Percentiles rank a stretch among this genome's conserved stretches.
Evolutionary conservation across 2,888 invertebrate species (phyloP).

Genomic region (Falcaria lacertinaria): DNA sequence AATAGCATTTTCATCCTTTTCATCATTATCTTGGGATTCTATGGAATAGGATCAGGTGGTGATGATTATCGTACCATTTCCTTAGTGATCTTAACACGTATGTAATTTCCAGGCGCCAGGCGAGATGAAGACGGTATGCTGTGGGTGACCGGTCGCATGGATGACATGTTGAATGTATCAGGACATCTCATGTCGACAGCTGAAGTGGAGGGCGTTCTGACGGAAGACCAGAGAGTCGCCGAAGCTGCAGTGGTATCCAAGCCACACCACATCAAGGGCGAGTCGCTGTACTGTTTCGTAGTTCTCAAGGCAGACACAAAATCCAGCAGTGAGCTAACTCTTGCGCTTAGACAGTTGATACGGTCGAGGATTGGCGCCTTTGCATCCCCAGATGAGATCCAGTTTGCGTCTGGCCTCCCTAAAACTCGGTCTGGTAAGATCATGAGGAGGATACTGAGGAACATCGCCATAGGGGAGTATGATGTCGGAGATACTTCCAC

Average conservation of each 20-base stretch:
- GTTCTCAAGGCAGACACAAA: constrained; percentile 89
- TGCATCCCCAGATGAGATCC: constrained; percentile 96
- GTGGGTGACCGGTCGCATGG: constrained; percentile 98
- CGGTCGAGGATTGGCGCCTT: constrained; percentile 96
- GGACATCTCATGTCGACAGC: constrained; percentile 99
- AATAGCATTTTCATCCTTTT: too few relatives aligned
- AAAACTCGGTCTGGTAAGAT: constrained; percentile 99
- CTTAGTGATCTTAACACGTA: too few relatives aligned
- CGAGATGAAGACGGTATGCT: constrained; percentile 96
- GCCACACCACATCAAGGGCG: constrained; percentile 97
- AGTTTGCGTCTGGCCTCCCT: constrained; percentile 95
- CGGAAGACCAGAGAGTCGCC: constrained; percentile 87
- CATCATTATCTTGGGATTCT: too few relatives aligned
- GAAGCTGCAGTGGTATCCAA: constrained; percentile 98
- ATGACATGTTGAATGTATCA: constrained; percentile 99
- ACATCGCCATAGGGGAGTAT: constrained; percentile 93
- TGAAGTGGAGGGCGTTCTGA: constrained; percentile 91
- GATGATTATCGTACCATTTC: too few relatives aligned
- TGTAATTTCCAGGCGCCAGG: constrained; percentile 93
- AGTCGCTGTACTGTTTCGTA: constrained; percentile 98
- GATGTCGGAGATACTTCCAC: constrained; percentile 97
- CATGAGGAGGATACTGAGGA: constrained; percentile 96
- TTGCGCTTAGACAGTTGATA: constrained; percentile 87
- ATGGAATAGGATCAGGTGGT: too few relatives aligned
- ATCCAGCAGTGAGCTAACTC: constrained; percentile 85